phyloP scores from a whole-genome alignment of 2,113 vertebrate genomes.

The Amblyopsis rosae region DNA sequence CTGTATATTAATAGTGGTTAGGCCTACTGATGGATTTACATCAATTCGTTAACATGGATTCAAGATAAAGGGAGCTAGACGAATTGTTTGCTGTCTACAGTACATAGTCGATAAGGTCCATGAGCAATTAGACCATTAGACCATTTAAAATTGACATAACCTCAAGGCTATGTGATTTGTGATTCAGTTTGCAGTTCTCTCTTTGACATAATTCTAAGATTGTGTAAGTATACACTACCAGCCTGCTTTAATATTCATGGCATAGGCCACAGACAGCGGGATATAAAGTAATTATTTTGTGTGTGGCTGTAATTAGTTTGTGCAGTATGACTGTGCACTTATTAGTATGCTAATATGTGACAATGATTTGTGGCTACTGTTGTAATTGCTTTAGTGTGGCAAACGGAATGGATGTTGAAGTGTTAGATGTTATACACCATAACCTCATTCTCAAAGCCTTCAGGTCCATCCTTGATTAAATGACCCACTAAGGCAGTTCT shows the following conservation, averaged over 20 bases:
- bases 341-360: neutral
- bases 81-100: too few relatives aligned
- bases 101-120: too few relatives aligned
- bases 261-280: neutral
- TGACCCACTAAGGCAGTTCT: conserved; percentile 48
- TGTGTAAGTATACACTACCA: neutral
- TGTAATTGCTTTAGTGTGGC: conserved; percentile 10
- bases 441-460: conserved; percentile 47
- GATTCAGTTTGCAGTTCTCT: neutral
- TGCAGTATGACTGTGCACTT: neutral
- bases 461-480: conserved; percentile 35
- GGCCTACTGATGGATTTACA: too few relatives aligned
- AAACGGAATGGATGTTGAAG: conserved; percentile 22
- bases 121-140: neutral
- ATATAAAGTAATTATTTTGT: neutral
- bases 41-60: too few relatives aligned
- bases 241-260: neutral
- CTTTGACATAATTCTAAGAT: neutral
- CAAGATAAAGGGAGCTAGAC: too few relatives aligned
- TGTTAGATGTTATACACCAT: conserved; percentile 38
- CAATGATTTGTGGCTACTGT: neutral
- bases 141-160: neutral
- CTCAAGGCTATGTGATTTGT: too few relatives aligned
- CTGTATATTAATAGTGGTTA: too few relatives aligned
- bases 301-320: neutral